These are phyloP conservation scores for Mesocentrotus franciscanus DNA, from an alignment of 53 echinoderm and acorn worm genomes.

Conservation along the genomic window DNA sequence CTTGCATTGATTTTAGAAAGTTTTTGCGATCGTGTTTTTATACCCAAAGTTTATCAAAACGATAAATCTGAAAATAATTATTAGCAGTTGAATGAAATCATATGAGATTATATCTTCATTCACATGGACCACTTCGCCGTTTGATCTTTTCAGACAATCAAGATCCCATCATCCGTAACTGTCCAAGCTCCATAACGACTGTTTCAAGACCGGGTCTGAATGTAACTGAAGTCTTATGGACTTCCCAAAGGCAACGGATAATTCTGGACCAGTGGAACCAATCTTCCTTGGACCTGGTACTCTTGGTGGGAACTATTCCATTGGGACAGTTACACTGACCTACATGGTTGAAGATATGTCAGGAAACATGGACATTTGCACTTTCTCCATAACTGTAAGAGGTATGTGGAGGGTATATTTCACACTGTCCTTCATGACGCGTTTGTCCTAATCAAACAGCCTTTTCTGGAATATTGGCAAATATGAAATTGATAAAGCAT, in stretches of 20 bases:
- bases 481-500: too few species aligned
- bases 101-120: not conserved
- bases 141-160: constrained; percentile 40
- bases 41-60: too few species aligned
- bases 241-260: constrained; percentile 76
- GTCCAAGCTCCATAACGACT: constrained; percentile 68
- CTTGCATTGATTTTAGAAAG: too few species aligned
- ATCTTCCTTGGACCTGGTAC: constrained; percentile 2
- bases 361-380: constrained; percentile 4
- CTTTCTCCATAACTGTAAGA: not conserved
- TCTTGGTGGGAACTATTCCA: constrained; percentile 22
- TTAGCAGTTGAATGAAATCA: too few species aligned
- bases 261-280: constrained; percentile 63
- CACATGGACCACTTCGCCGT: not conserved
- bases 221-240: constrained; percentile 68
- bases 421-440: not conserved
- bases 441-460: not conserved
- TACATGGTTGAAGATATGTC: constrained; percentile 16
- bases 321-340: constrained; percentile 12
- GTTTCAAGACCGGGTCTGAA: constrained; percentile 60
- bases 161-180: constrained; percentile 66
- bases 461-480: too few species aligned
- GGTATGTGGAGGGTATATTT: not conserved
- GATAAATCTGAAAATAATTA: too few species aligned
- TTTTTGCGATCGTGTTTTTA: too few species aligned